These are phyloP conservation scores for Actinopyga echinites DNA, from an alignment of 53 echinoderm and acorn worm genomes.

Conservation along the genomic window DNA sequence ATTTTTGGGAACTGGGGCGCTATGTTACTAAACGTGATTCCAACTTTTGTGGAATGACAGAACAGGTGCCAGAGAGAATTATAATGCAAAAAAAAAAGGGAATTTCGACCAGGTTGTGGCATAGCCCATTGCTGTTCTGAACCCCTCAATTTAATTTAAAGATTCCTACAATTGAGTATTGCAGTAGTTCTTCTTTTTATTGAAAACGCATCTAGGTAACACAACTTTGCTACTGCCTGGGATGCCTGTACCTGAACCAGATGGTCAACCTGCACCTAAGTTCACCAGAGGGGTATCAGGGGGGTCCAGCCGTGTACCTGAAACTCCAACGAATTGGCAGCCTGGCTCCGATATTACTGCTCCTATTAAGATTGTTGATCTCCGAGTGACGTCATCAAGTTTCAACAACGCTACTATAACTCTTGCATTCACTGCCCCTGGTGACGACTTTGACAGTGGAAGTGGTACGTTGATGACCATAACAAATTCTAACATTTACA, in stretches of 20 bases:
- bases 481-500: too few relatives aligned
- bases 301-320: constrained; percentile 55
- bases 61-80: too few relatives aligned
- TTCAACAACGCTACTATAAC: constrained; percentile 44
- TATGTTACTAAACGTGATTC: too few relatives aligned
- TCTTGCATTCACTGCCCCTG: constrained; percentile 60
- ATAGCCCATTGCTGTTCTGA: too few relatives aligned
- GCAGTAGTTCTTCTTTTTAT: too few relatives aligned
- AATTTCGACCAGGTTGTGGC: too few relatives aligned
- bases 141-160: too few relatives aligned
- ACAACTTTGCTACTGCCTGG: constrained; percentile 35
- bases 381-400: constrained; percentile 37
- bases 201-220: background rate
- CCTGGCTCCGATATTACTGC: constrained; percentile 51
- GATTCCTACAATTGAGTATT: too few relatives aligned
- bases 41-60: too few relatives aligned
- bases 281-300: constrained; percentile 60
- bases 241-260: constrained; percentile 51
- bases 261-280: constrained; percentile 37
- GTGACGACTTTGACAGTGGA: constrained; percentile 54
- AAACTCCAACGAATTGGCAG: background rate
- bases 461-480: constrained; percentile 33
- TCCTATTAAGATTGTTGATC: constrained; percentile 48
- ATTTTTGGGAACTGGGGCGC: too few relatives aligned
- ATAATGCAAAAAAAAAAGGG: too few relatives aligned